These are phyloP conservation scores for Bostrychus sinensis DNA, from an alignment of 2,113 vertebrate genomes.

Conservation along the genomic window DNA sequence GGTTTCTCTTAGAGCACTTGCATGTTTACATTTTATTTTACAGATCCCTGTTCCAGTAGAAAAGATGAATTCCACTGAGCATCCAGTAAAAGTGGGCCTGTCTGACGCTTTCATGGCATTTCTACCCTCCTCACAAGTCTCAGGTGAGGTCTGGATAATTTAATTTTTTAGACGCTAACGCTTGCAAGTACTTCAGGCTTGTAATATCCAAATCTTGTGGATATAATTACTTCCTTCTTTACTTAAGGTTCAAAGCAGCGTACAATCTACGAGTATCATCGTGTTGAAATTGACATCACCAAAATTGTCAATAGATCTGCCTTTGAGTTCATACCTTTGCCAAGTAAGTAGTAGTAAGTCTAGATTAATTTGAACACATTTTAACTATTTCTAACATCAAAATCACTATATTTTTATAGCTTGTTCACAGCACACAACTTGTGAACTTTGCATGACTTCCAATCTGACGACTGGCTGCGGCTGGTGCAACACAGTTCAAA, in stretches of 20 bases:
- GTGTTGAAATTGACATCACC: constrained; percentile 87
- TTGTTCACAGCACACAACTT: constrained; percentile 89
- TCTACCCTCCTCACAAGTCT: constrained; percentile 71
- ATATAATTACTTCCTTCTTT: background rate
- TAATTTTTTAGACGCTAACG: background rate
- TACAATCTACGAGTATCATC: constrained; percentile 94
- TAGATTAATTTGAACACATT: no score
- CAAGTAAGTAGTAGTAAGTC: constrained; percentile 90
- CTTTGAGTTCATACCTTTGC: constrained; percentile 90
- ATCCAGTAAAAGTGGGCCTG: constrained; percentile 93
- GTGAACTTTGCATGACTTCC: constrained; percentile 84
- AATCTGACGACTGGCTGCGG: constrained; percentile 87
- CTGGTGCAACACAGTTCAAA: constrained; percentile 95
- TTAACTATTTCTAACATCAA: background rate
- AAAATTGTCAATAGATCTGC: constrained; percentile 83
- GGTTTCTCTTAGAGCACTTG: background rate
- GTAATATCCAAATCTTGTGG: background rate
- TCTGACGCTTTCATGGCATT: constrained; percentile 93
- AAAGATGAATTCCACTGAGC: constrained; percentile 88
- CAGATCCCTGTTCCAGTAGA: constrained; percentile 88
- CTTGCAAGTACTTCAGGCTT: background rate
- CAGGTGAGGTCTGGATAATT: constrained; percentile 78
- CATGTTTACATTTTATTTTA: background rate
- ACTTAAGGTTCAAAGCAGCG: constrained; percentile 80
- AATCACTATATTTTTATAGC: constrained; percentile 72